Percentiles rank a stretch among this genome's conserved stretches.
Evolutionary conservation across 2,113 vertebrate species (phyloP).

Genomic region (Salvelinus alpinus): DNA sequence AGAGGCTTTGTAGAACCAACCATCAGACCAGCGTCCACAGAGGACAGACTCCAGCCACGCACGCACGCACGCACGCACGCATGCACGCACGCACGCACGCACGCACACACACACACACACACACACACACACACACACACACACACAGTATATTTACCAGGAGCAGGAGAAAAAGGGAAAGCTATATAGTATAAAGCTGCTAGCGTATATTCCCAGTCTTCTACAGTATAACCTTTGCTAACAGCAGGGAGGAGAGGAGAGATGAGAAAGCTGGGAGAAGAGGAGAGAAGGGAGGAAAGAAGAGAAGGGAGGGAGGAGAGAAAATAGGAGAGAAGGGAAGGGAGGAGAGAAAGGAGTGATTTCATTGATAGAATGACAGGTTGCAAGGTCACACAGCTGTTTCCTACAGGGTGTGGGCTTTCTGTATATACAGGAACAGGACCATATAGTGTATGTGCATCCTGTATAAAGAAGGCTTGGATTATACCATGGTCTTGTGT

Average conservation of each 20-base stretch:
- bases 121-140: no score
- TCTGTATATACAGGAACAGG: no score
- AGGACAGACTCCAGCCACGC: neutral
- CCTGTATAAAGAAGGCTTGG: no score
- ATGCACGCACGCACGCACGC: no score
- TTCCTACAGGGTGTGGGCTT: neutral
- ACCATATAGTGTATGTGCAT: no score
- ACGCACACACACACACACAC: no score
- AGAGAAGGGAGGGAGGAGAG: no score
- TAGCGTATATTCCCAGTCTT: neutral
- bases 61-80: no score
- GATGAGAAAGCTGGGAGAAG: no score
- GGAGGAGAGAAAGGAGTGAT: neutral
- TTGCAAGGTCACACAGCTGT: slow-evolving; percentile 2
- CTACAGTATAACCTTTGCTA: neutral
- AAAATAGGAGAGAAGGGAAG: neutral
- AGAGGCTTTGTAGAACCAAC: neutral
- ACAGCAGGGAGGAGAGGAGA: neutral
- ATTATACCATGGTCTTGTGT: no score
- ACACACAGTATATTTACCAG: neutral
- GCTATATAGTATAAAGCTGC: no score
- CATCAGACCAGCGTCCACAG: neutral
- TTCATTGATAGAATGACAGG: neutral
- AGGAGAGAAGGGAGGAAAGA: no score
- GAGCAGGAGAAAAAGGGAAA: neutral